A percentile compares a stretch with the other conserved stretches of the same genome.
phyloP scores from a whole-genome alignment of 2,888 invertebrate species.

The Monochamus alternatus region DNA sequence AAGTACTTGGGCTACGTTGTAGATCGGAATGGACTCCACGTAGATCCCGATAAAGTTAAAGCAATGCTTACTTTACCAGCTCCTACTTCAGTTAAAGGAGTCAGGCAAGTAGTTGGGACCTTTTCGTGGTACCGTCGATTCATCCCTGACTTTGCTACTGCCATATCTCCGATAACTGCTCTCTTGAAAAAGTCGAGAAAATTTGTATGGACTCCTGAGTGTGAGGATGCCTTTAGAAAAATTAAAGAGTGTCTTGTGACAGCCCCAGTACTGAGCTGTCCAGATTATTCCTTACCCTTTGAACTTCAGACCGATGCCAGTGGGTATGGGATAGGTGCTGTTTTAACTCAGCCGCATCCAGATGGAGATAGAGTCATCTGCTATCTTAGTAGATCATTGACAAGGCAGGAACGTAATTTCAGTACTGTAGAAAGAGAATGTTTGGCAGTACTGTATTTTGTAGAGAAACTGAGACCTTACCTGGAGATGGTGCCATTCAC shows the following conservation, averaged over 20 bases:
- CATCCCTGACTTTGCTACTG: background rate
- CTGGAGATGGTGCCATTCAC: no score
- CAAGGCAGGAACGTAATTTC: no score
- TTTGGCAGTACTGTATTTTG: background rate
- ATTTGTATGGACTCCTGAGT: conserved; percentile 40
- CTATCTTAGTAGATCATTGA: background rate
- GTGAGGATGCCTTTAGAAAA: conserved; percentile 26
- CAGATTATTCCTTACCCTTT: conserved; percentile 47
- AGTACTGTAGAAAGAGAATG: no score
- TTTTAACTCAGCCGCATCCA: conserved; percentile 33
- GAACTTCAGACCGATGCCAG: conserved; percentile 48
- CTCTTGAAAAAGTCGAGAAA: conserved; percentile 33
- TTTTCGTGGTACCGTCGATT: conserved; percentile 11
- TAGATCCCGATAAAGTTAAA: conserved; percentile 17
- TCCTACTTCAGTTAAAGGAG: conserved; percentile 43
- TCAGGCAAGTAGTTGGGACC: background rate
- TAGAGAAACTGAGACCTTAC: no score
- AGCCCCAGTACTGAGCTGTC: conserved; percentile 47
- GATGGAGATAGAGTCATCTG: no score
- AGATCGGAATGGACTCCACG: conserved; percentile 16
- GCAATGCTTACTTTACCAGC: conserved; percentile 42
- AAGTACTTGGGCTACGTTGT: conserved; percentile 20
- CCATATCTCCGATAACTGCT: conserved; percentile 45
- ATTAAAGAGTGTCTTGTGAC: conserved; percentile 43
- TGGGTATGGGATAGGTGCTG: conserved; percentile 44